Evolutionary conservation across 2,797 vertebrate genomes (phyloP).

Genomic region (Onychomys torridus): DNA sequence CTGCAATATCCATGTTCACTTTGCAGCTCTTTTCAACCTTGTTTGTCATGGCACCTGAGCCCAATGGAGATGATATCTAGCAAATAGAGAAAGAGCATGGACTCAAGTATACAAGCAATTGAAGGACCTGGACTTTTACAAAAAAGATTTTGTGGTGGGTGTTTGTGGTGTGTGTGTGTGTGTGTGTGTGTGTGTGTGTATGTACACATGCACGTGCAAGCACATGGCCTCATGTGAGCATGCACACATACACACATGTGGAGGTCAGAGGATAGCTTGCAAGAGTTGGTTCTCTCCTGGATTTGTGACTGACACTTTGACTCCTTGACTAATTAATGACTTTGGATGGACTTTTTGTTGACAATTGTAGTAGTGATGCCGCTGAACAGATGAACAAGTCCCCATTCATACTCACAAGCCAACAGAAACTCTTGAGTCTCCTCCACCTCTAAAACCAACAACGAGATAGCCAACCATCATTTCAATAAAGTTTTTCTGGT

Average conservation of each 20-base stretch:
- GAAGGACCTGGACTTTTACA: not conserved
- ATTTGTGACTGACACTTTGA: not conserved
- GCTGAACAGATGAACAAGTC: not conserved
- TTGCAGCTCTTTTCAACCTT: not conserved
- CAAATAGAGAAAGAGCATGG: not conserved
- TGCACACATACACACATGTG: not conserved
- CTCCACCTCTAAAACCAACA: conserved; percentile 10
- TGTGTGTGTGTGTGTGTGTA: no score
- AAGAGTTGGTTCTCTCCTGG: not conserved
- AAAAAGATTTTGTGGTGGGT: not conserved
- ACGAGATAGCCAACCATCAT: not conserved
- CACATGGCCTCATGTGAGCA: not conserved
- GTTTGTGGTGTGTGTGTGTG: not conserved
- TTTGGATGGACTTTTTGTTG: not conserved
- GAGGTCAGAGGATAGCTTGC: not conserved
- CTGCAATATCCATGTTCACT: not conserved
- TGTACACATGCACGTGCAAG: not conserved
- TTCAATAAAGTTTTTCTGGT: not conserved
- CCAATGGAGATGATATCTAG: not conserved
- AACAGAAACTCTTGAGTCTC: not conserved
- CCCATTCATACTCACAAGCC: no score
- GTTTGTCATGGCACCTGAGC: not conserved
- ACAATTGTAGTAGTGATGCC: no score
- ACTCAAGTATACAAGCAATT: not conserved
- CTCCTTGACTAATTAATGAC: not conserved